These are phyloP conservation scores for Bolinopsis microptera DNA, from an alignment of 37 sponge, comb jelly and placozoan species.

Conservation along the genomic window DNA sequence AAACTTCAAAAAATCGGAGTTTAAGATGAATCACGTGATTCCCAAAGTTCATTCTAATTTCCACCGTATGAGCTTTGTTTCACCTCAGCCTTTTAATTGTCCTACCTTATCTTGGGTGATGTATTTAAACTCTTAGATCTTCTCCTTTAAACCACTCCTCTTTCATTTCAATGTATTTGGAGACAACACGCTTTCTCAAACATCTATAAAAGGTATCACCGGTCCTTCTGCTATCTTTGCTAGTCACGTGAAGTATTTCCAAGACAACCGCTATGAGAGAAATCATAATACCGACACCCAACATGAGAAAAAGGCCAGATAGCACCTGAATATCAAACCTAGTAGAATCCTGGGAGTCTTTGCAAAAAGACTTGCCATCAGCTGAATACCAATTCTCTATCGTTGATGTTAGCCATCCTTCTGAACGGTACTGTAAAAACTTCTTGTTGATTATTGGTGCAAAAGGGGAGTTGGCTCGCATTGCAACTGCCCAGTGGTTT, in stretches of 20 bases:
- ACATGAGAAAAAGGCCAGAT: not conserved
- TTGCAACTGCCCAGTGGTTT: not conserved
- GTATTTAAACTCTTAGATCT: too few species aligned
- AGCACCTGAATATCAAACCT: not conserved
- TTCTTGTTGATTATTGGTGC: not conserved
- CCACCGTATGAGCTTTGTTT: too few species aligned
- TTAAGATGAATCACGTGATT: too few species aligned
- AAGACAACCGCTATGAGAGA: not conserved
- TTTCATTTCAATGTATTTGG: not conserved
- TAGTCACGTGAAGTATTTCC: not conserved
- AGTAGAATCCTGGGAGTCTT: not conserved
- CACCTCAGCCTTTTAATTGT: too few species aligned
- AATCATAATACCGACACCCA: not conserved
- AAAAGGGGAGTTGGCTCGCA: not conserved
- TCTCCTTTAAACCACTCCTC: not conserved
- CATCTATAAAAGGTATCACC: not conserved
- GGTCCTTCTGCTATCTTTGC: not conserved
- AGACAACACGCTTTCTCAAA: not conserved
- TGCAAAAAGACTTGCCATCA: not conserved
- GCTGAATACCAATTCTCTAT: not conserved
- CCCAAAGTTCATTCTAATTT: too few species aligned
- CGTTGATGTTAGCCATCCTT: not conserved
- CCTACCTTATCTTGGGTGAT: too few species aligned
- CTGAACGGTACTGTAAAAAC: not conserved
- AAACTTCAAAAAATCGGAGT: too few species aligned